Base-by-base conservation (phyloP, 35 echinoderm and acorn worm genomes). In the Ptychodera flava region DNA sequence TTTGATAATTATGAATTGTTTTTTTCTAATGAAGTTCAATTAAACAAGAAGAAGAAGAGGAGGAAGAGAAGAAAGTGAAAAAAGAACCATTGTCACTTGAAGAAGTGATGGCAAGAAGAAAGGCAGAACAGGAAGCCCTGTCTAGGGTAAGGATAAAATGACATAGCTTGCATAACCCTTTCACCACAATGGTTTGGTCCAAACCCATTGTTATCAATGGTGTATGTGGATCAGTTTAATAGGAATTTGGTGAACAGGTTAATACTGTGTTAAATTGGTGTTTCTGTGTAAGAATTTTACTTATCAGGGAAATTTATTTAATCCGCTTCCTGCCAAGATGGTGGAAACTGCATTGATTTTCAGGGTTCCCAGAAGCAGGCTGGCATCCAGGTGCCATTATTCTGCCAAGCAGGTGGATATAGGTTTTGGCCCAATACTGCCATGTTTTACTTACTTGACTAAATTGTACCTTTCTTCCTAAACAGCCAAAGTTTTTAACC, bases 41-140 rank as follows among this genome's bases (percentile, higher is more conserved):
- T 33, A 85, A 87, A 33, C 87, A 93, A 35, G 91, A 90, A 52
- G 91, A 97, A 27, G 88, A 93, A 29, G 28, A 83, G 33, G 78
- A 90, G 36, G 31, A 30, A 28, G 35, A 87, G 37, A 64, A 82
- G n/a, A 35, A 31, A 53, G 78, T n/a, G 0, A 97, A 97, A 91
- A 97, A 97, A 35, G 91, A 97, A 79, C 94, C 94, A 15, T 29
- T 97, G 10, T 97, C 94, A 29, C 78, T 97, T 76, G 94, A 97
- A 32, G 94, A 93, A 81, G 92, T 97, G 89, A 79, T 97, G 16
- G 94, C 94, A 31, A 97, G 90, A 83, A 93, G 85, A 80, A 80
- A 85, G 33, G 86, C 85, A 32, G 94, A 97, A 36, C 92, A 97
- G 83, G 94, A 93, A 52, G 94, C 94, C 27, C 81, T 88, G 32